Percentiles rank a stretch among this genome's conserved stretches.
These are phyloP conservation scores for Tetramorium alpestre DNA, from an alignment of 1,140 invertebrate genomes.

Conservation along the genomic window DNA sequence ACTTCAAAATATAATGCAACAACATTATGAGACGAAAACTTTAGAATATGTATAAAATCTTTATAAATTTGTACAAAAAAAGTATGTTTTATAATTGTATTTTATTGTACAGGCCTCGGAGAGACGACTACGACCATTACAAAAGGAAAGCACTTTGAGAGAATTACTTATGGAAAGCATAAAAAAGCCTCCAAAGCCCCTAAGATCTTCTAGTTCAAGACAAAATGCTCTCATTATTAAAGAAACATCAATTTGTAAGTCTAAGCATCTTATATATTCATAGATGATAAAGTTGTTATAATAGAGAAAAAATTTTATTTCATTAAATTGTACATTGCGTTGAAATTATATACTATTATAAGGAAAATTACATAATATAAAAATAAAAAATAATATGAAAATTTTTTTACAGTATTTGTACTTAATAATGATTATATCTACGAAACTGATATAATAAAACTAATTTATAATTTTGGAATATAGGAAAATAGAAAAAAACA, in stretches of 20 bases:
- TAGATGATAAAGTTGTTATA: background rate
- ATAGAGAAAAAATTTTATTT: background rate
- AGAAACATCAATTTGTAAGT: conserved; percentile 31
- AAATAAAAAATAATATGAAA: no score
- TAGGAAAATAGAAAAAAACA: no score
- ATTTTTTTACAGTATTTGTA: no score
- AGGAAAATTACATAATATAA: background rate
- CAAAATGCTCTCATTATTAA: conserved; percentile 48
- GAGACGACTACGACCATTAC: conserved; percentile 91
- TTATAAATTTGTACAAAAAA: background rate
- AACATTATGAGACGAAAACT: no score
- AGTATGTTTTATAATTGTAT: background rate
- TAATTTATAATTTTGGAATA: no score
- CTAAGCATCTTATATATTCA: conserved; percentile 13
- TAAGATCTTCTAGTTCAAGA: conserved; percentile 86
- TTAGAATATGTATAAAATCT: background rate
- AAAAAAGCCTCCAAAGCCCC: conserved; percentile 90
- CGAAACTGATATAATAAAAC: no score
- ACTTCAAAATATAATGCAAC: no score
- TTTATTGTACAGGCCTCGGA: conserved; percentile 91
- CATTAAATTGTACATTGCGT: background rate
- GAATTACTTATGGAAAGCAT: conserved; percentile 96
- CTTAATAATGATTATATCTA: no score
- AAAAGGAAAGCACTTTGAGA: conserved; percentile 90
- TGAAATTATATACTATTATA: background rate